Base-by-base conservation (phyloP, 2,113 vertebrate genomes). In the Heterotilapia buettikoferi region DNA sequence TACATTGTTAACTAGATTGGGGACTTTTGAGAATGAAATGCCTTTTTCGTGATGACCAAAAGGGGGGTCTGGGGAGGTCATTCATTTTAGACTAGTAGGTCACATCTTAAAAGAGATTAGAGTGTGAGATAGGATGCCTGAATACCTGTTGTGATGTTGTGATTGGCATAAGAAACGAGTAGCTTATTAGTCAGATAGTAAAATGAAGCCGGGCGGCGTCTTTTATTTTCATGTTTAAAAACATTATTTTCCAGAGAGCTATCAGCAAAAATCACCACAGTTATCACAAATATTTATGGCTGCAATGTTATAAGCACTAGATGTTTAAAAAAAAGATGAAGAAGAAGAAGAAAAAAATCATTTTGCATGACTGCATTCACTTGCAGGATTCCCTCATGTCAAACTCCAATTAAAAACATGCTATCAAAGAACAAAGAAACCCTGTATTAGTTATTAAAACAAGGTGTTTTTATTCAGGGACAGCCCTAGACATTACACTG, bases 311-410 rank as follows among this genome's bases (percentile, higher is more conserved):
- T 31, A 26, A 89, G 80, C 86, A 87, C 87, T 86, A 81, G 36
- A 82, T 56, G 56, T 86, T 53, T 36, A 40, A 56, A 29, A 71
- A 80, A 56, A 81, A 6, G 36, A 21, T 43, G 71, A 53, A 45
- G 7, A 71, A 7, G 50, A 73, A 40, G 11, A 63, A 76, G 36
- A 80, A 11, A 61, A 5, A 40, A 84, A 8, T 66, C 6, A 86
- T 83, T 90, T 86, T 94, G 95, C 95, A 95, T 94, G 94, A 88
- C 89, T 90, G 88, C 82, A 80, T 84, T 86, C 4, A 80, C 87
- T 87, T 84, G 80, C 63, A 79, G 80, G 85, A 33, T 76, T 84
- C 40, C 85, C 87, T 83, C 63, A 43, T 83, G 31, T 89, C 38
- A 29, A 84, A 89, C 84, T 8, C 5, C 5, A 76, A 61, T 82